Percentiles rank a stretch among this genome's conserved stretches.
phyloP scores from a whole-genome alignment of 2,888 invertebrate genomes.

The Drosophila neutralis region DNA sequence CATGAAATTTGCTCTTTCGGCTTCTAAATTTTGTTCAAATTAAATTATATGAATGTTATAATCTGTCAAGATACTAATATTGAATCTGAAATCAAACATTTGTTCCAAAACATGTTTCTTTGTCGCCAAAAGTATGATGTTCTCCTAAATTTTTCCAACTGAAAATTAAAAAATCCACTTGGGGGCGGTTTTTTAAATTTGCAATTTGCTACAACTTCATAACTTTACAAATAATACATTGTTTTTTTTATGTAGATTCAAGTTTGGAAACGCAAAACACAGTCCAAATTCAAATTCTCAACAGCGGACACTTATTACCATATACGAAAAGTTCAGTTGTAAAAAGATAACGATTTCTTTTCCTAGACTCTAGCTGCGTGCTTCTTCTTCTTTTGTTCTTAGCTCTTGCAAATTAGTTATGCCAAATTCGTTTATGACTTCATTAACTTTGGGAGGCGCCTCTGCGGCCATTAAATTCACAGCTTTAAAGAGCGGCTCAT shows the following conservation, averaged over 20 bases:
- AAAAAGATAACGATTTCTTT: background rate
- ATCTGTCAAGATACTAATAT: background rate
- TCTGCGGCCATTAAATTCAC: slow-evolving; percentile 24
- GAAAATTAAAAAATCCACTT: background rate
- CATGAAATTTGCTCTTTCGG: background rate
- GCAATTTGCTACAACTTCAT: background rate
- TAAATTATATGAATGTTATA: background rate
- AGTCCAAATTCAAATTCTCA: background rate
- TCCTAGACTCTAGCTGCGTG: background rate
- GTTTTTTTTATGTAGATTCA: background rate
- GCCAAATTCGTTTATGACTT: slow-evolving; percentile 12
- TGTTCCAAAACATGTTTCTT: background rate
- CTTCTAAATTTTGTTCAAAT: background rate
- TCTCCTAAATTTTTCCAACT: too few species aligned
- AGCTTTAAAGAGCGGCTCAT: slow-evolving; percentile 22
- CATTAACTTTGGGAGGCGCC: slow-evolving; percentile 41
- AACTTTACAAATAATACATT: background rate
- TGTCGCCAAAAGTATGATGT: background rate
- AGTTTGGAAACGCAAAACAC: background rate
- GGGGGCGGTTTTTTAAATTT: background rate
- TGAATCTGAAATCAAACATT: background rate
- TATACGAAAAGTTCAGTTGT: background rate
- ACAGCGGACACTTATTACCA: background rate
- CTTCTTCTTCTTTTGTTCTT: background rate
- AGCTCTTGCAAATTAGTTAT: background rate